Conservation (phyloP, 2,888 invertebrate genomes). For the Pseudanteris insignis region DNA sequence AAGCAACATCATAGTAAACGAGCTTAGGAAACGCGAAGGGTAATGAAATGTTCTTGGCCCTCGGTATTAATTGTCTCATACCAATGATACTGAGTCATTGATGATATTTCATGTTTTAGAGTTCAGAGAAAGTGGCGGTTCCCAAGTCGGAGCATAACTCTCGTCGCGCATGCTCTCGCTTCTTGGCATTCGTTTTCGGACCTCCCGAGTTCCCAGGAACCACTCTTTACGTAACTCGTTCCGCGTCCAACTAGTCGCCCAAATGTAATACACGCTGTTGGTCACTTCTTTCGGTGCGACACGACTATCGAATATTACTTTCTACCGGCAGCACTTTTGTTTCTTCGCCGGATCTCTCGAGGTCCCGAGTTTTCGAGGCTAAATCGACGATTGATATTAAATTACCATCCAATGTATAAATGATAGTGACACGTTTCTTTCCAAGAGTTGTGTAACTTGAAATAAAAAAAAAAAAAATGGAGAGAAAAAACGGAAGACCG, state of each 20-base stretch:
- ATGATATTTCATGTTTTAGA: conserved; percentile 39
- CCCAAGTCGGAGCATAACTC: conserved; percentile 30
- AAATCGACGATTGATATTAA: too few relatives aligned
- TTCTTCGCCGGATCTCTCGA: too few relatives aligned
- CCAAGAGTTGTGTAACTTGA: too few relatives aligned
- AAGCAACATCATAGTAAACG: conserved; percentile 18
- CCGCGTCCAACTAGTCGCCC: conserved; percentile 20
- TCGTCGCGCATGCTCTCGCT: conserved; percentile 28
- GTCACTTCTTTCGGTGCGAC: conserved; percentile 18
- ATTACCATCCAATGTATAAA: too few relatives aligned
- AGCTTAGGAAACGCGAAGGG: conserved; percentile 18
- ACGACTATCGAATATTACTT: conserved; percentile 16
- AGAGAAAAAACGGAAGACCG: conserved; percentile 1
- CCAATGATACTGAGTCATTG: conserved; percentile 37
- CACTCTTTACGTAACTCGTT: conserved; percentile 39
- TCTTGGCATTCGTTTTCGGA: conserved; percentile 30
- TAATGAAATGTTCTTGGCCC: conserved; percentile 26
- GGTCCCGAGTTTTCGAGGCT: too few relatives aligned
- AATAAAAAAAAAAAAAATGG: background rate
- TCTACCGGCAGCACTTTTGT: conserved; percentile 9
- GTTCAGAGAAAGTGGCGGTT: conserved; percentile 39
- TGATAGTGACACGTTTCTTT: too few relatives aligned
- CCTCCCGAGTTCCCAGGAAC: conserved; percentile 32
- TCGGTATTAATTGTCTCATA: conserved; percentile 28
- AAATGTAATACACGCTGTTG: conserved; percentile 12